These are phyloP conservation scores for Amblyopsis rosae DNA, from an alignment of 2,113 vertebrate species.

Conservation along the genomic window DNA sequence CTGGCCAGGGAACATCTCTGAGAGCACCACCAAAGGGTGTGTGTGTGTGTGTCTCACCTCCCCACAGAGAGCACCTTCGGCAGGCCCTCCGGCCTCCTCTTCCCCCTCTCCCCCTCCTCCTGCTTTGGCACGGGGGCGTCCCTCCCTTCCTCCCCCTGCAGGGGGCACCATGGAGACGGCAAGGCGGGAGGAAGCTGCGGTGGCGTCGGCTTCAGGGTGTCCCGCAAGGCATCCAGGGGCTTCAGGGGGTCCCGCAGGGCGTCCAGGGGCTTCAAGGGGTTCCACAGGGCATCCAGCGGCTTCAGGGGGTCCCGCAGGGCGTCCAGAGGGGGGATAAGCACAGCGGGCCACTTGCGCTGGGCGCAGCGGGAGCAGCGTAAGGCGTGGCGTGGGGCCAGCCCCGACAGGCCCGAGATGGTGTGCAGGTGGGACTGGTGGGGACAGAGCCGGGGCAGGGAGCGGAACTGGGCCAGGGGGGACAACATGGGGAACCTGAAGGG, in stretches of 20 bases:
- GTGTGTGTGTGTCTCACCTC: conserved; percentile 75
- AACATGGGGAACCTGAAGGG: conserved; percentile 68
- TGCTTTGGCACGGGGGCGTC: conserved; percentile 55
- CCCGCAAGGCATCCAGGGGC: too few species aligned
- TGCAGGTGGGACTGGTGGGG: conserved; percentile 89
- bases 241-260: neutral
- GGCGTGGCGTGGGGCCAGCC: conserved; percentile 76
- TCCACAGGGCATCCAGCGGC: conserved; percentile 18
- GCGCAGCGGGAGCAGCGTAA: conserved; percentile 86
- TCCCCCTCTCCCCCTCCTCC: conserved; percentile 37
- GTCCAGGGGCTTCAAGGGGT: conserved; percentile 19
- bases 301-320: conserved; percentile 51
- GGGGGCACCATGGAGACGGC: conserved; percentile 64
- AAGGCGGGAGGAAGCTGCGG: neutral
- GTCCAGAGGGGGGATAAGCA: conserved; percentile 71
- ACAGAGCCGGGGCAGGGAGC: conserved; percentile 77
- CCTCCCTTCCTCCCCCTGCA: conserved; percentile 50
- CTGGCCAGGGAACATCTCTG: too few species aligned
- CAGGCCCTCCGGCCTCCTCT: conserved; percentile 66
- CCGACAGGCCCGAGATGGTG: conserved; percentile 88
- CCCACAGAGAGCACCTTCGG: conserved; percentile 89
- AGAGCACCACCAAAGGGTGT: neutral
- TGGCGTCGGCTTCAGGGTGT: too few species aligned
- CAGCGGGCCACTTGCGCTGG: conserved; percentile 90
- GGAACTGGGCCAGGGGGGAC: conserved; percentile 74